These are phyloP conservation scores for Pterostichus niger DNA, from an alignment of 2,888 invertebrate genomes.

Conservation along the genomic window DNA sequence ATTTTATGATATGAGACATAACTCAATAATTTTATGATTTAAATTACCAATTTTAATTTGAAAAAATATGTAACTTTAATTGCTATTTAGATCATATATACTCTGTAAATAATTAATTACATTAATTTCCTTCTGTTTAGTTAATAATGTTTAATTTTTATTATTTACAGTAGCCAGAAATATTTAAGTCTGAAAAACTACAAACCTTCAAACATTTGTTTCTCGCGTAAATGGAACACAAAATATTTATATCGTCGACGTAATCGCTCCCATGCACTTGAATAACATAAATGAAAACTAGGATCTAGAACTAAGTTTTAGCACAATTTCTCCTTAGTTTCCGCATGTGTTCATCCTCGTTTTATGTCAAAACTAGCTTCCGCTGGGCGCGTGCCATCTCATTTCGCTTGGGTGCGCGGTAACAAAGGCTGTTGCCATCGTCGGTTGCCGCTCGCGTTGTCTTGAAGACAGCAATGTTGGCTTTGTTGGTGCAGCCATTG, in stretches of 20 bases:
- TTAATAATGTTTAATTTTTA: not conserved
- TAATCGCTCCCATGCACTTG: constrained; percentile 63
- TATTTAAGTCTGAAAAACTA: constrained; percentile 22
- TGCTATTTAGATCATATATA: too few species aligned
- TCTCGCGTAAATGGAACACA: constrained; percentile 30
- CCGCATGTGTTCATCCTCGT: not conserved
- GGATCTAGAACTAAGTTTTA: constrained; percentile 7
- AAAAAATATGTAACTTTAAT: too few species aligned
- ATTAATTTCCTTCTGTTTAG: too few species aligned
- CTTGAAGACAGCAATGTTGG: constrained; percentile 48
- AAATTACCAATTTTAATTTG: too few species aligned
- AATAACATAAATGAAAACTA: constrained; percentile 61
- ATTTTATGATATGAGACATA: too few species aligned
- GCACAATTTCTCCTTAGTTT: not conserved
- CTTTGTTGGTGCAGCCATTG: constrained; percentile 60
- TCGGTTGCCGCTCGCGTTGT: constrained; percentile 33
- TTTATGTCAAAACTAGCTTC: constrained; percentile 60
- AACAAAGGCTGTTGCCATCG: constrained; percentile 69
- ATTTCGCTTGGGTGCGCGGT: constrained; percentile 72
- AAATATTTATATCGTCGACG: constrained; percentile 62
- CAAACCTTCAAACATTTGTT: constrained; percentile 13
- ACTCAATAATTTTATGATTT: too few species aligned
- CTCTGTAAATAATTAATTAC: too few species aligned
- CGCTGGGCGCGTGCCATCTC: constrained; percentile 72
- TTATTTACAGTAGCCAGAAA: not conserved